Percentiles rank a stretch among this genome's conserved stretches.
Evolutionary conservation across 35 echinoderm and acorn worm species (phyloP).

Genomic region (Patiria miniata): DNA sequence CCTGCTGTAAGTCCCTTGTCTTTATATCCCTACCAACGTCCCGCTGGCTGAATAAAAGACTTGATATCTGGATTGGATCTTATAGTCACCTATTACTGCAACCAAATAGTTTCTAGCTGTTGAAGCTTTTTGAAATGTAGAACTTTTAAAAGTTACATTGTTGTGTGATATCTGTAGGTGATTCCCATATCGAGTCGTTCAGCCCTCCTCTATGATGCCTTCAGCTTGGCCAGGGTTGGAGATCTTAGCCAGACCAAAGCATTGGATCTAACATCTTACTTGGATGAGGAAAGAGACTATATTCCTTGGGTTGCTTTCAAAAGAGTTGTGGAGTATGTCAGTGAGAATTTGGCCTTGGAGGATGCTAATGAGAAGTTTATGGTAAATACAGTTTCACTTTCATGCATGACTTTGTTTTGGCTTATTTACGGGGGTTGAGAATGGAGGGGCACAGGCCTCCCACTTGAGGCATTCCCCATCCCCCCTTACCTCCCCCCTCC

Average conservation of each 20-base stretch:
- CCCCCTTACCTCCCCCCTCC: no score
- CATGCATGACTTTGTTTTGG: neutral
- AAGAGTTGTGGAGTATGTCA: slow-evolving; percentile 43
- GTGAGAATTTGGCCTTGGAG: slow-evolving; percentile 56
- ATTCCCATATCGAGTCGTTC: slow-evolving; percentile 62
- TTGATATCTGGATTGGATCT: no score
- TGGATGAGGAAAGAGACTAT: slow-evolving; percentile 71
- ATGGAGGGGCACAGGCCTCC: slow-evolving; percentile 44
- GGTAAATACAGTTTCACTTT: slow-evolving; percentile 25
- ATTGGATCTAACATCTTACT: slow-evolving; percentile 65
- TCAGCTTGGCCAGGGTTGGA: slow-evolving; percentile 66
- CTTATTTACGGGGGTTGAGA: slow-evolving; percentile 15
- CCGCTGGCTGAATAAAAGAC: no score
- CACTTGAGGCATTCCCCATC: no score
- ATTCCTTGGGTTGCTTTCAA: slow-evolving; percentile 60
- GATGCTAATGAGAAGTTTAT: slow-evolving; percentile 52
- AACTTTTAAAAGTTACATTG: no score
- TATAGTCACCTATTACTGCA: no score
- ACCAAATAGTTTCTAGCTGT: no score
- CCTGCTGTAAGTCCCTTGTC: no score
- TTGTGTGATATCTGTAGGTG: slow-evolving; percentile 7
- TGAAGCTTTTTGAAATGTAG: no score
- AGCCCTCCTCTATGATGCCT: slow-evolving; percentile 67
- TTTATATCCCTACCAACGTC: no score
- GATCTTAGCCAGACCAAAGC: slow-evolving; percentile 57